Evolutionary conservation across 2,888 invertebrate species (phyloP), one percentile per base, ranked within the genome.

Genomic region (Oithona nana): DNA sequence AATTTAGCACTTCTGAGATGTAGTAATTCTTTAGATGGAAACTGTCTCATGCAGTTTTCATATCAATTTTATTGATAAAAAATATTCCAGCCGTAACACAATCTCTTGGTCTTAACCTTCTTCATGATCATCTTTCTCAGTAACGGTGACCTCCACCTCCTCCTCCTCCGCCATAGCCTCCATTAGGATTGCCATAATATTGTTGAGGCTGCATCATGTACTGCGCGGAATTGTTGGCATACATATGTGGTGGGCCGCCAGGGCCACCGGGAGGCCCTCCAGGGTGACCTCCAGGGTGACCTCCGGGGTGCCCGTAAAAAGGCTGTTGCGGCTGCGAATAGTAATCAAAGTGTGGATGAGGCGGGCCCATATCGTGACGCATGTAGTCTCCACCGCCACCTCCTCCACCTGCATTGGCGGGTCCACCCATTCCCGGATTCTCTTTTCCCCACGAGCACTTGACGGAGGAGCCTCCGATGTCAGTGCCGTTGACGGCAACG

Each of bases 391-490:
- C 20, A 20, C 51, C 20, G 6, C 11, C 6, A 6, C 8, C 51
- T 16, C 54, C 54, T 4, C 54, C 54, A n/a, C 50, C 50, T 20
- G 20, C 22, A 8, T n/a, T 20, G 20, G 50, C 50, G 11, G 20
- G 20, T 49, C 50, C 57, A 4, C 59, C 59, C 39, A 39, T 11
- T 11, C 8, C 6, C 8, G 39, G 39, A 16, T 39, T 39, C 20
- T 75, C 75, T 67, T 75, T 75, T 59, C 77, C 77, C 77, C 77
- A 77, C 30, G 76, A 76, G 68, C 77, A 77, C 65, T 75, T 74
- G 58, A 77, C 73, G 24, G 70, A 67, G 64, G 74, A 72, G 24
- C 76, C 76, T 64, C 70, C 70, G 29, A 78, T 68, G 52, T 75
- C 74, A 50, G 71, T 71, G 51, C 76, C 75, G 67, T 76, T 74